Base-by-base conservation (phyloP, 2,113 vertebrate species). In the Corythoichthys intestinalis region DNA sequence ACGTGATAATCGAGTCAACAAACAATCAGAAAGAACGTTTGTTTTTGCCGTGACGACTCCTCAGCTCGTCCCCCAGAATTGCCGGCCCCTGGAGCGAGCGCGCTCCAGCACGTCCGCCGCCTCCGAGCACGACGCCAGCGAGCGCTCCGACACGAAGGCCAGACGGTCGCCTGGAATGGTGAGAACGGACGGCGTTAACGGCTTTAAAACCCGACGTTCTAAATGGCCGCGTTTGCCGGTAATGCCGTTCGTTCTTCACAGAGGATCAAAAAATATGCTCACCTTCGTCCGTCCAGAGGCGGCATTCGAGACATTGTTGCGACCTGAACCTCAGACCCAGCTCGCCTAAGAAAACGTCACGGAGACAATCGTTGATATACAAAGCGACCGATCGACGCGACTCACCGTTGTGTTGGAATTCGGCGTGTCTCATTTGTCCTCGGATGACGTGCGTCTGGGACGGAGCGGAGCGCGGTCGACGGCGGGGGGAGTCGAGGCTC, bases 331-430 rank as follows among this genome's bases (percentile, higher is more conserved):
- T 82, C 61, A 78, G 3, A 4, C 86, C 88, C 62, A 89, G 4
- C 1, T 86, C 77, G 28, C 88, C 88, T 89, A 72, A 35, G 9
- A 50, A 2, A 38, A 11, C n/a, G 2, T 35, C 56, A 37, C 14
- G 2, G 2, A 9, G 37, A 35, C 13, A 39, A 1, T 4, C 9
- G 14, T 17, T 10, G 12, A 17, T 8, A 3, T 0, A 39, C 35
- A 28, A 6, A 14, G 2, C 2, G 56, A 34, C 10, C 2, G 20
- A 4, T 20, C 5, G 65, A 5, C 11, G 3, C 0, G 0, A 46
- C 80, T 82, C 72, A 88, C 88, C 88, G 17, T 89, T 89, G 57
- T 89, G 88, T n/a, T 88, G 88, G 76, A 89, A 89, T 66, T 90
- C 84, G 0, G 88, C 54, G 61, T 78, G 67, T 49, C 84, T 78